Evolutionary conservation across 2,888 invertebrate species (phyloP).

Genomic region (Corythucha ciliata): DNA sequence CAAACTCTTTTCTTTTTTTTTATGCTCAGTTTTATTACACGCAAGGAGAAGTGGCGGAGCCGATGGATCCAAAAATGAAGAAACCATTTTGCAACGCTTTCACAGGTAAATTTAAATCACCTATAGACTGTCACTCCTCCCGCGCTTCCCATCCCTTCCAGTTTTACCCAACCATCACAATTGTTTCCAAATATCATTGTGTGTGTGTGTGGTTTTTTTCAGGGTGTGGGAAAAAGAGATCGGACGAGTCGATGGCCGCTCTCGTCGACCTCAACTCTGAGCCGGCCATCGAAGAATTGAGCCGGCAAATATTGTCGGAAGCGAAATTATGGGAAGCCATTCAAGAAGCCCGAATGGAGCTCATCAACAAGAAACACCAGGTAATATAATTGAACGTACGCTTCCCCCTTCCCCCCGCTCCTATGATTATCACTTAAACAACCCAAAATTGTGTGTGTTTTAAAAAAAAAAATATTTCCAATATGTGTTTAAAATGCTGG

Average conservation of each 20-base stretch:
- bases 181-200: not conserved
- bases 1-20: conserved; percentile 5
- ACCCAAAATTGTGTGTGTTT: not conserved
- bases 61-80: conserved; percentile 52
- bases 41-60: conserved; percentile 42
- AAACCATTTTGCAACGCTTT: conserved; percentile 84
- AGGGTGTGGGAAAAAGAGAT: conserved; percentile 69
- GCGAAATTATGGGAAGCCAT: conserved; percentile 71
- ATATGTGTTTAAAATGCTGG: not conserved
- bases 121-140: not conserved
- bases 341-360: conserved; percentile 64
- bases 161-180: not conserved
- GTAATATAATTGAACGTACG: not conserved
- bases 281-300: conserved; percentile 62
- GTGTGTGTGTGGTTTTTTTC: conserved; percentile 21
- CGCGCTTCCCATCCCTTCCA: not conserved
- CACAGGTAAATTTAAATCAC: conserved; percentile 56
- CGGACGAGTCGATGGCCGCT: conserved; percentile 56
- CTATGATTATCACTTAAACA: too few species aligned
- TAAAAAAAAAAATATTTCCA: not conserved
- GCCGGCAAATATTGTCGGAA: conserved; percentile 68
- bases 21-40: conserved; percentile 26
- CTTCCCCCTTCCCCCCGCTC: too few species aligned
- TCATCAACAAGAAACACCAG: conserved; percentile 46
- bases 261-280: conserved; percentile 58